phyloP scores from a whole-genome alignment of 1,140 invertebrate genomes.

The Ceratitis capitata region DNA sequence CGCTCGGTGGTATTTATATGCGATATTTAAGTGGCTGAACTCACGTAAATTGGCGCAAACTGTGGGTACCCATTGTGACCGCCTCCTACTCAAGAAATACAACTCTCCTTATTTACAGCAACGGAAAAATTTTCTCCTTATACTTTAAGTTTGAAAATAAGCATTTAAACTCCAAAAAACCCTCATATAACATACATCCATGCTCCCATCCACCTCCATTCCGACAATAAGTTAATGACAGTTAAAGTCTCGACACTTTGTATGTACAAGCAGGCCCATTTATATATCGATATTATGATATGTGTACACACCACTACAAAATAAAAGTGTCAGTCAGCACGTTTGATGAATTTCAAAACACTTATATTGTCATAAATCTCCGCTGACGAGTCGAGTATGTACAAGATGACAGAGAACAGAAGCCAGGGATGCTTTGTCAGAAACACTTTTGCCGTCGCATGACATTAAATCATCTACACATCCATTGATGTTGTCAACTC shows the following conservation, averaged over 20 bases:
- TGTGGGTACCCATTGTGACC: no score
- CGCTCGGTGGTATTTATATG: no score
- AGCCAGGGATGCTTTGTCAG: not conserved
- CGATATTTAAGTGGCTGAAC: no score
- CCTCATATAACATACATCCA: not conserved
- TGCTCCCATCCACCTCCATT: not conserved
- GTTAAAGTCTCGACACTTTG: not conserved
- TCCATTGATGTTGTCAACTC: not conserved
- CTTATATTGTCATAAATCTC: conserved; percentile 21
- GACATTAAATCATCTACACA: not conserved
- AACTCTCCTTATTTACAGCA: no score
- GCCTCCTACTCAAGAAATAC: no score
- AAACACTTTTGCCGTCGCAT: not conserved
- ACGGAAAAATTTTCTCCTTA: no score
- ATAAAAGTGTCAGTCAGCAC: conserved; percentile 3
- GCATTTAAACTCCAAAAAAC: no score
- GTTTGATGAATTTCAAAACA: not conserved
- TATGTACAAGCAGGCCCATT: not conserved
- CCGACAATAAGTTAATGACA: not conserved
- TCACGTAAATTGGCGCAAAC: no score
- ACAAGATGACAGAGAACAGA: not conserved
- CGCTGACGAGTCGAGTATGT: not conserved
- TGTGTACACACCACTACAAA: not conserved
- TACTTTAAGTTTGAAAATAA: no score
- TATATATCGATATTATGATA: no score